phyloP scores from a whole-genome alignment of 2,113 vertebrate genomes.

The Fregata magnificens region DNA sequence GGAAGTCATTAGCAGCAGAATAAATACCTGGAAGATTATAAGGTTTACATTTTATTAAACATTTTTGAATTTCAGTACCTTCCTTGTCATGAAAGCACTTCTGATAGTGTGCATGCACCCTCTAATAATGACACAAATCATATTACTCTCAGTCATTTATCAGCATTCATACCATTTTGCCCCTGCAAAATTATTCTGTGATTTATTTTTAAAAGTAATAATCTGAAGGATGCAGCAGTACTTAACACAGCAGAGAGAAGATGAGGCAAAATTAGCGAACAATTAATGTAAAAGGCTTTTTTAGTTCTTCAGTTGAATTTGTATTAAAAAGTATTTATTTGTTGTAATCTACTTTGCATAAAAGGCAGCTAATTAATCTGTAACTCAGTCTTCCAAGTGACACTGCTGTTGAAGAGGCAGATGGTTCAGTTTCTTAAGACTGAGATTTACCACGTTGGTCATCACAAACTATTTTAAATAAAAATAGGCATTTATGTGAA shows the following conservation, averaged over 20 bases:
- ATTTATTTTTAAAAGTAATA: conserved; percentile 50
- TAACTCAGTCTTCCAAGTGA: not conserved
- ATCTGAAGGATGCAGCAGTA: not conserved
- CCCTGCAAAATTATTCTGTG: conserved; percentile 7
- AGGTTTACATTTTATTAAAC: conserved; percentile 49
- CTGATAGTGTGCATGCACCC: not conserved
- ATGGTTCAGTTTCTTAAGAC: not conserved
- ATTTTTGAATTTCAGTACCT: conserved; percentile 52
- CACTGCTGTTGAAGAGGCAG: not conserved
- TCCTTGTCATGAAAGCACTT: conserved; percentile 38
- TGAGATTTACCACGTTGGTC: not conserved
- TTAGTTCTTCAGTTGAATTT: not conserved
- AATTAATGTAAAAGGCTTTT: not conserved
- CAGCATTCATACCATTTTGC: not conserved
- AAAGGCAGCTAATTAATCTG: not conserved
- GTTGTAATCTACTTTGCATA: not conserved
- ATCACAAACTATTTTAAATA: not conserved
- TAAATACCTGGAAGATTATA: conserved; percentile 66
- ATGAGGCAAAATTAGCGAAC: conserved; percentile 31
- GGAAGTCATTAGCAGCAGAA: conserved; percentile 59
- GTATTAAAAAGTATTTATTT: not conserved
- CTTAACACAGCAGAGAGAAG: conserved; percentile 1
- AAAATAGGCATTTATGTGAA: not conserved
- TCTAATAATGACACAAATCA: conserved; percentile 49
- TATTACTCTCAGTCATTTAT: conserved; percentile 24